A percentile compares a stretch with the other conserved stretches of the same genome.
Conservation (phyloP, 2,797 vertebrate genomes). For the Cyclura pinguis region DNA sequence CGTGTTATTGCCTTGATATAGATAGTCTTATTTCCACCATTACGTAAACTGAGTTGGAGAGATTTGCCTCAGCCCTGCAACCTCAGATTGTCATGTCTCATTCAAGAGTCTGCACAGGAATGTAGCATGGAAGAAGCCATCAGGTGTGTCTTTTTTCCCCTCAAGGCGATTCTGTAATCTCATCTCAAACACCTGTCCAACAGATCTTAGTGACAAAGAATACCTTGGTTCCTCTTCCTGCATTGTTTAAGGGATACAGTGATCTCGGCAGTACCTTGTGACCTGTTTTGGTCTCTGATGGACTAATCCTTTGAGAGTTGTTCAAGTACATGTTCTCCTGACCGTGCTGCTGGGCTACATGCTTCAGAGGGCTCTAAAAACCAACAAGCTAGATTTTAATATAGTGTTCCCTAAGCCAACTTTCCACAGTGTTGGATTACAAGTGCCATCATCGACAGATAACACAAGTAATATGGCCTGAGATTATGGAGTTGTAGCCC, state of each 20-base stretch:
- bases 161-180: neutral
- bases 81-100: neutral
- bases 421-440: neutral
- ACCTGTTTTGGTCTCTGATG: neutral
- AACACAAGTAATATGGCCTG: neutral
- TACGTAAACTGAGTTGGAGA: neutral
- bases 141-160: neutral
- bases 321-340: neutral
- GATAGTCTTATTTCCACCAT: conserved; percentile 1
- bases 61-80: neutral
- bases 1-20: neutral
- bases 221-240: neutral
- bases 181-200: neutral
- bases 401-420: neutral
- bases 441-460: neutral
- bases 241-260: neutral
- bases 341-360: neutral
- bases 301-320: neutral
- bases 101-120: neutral
- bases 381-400: neutral
- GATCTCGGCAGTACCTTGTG: neutral
- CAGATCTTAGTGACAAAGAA: neutral
- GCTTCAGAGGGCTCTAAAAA: neutral
- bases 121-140: neutral
- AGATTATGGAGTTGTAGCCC: neutral